A percentile compares a stretch with the other conserved stretches of the same genome.
phyloP scores from a whole-genome alignment of 2,888 invertebrate species.

The Cheilosia vulpina region DNA sequence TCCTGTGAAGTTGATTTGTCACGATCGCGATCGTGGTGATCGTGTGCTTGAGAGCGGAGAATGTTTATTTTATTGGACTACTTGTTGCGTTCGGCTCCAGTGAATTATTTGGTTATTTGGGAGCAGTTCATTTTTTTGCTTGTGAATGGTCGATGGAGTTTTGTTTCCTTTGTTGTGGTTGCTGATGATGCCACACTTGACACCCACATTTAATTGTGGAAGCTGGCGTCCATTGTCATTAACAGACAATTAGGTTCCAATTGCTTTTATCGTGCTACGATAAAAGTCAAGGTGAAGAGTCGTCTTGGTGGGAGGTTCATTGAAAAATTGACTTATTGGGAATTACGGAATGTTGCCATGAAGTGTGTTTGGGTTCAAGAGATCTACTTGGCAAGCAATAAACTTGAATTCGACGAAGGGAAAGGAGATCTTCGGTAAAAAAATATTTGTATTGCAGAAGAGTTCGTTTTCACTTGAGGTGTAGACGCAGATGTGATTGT shows the following conservation, averaged over 20 bases:
- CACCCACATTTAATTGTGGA: constrained; percentile 50
- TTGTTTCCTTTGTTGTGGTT: constrained; percentile 43
- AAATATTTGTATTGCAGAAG: too few relatives aligned
- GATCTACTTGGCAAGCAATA: neutral
- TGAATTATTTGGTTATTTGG: constrained; percentile 33
- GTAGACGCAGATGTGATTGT: too few relatives aligned
- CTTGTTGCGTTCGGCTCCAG: constrained; percentile 58
- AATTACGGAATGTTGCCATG: constrained; percentile 28
- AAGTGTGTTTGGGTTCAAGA: constrained; percentile 3
- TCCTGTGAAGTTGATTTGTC: constrained; percentile 59
- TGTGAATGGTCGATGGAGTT: constrained; percentile 16
- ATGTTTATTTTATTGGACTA: constrained; percentile 51
- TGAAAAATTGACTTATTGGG: constrained; percentile 30
- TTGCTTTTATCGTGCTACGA: constrained; percentile 54
- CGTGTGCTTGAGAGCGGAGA: constrained; percentile 25
- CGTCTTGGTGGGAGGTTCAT: constrained; percentile 62
- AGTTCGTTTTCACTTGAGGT: too few relatives aligned
- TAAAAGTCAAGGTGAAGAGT: constrained; percentile 69
- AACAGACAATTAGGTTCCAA: constrained; percentile 68
- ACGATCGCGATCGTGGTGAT: constrained; percentile 51
- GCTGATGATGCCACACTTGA: constrained; percentile 55
- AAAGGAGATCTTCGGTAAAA: too few relatives aligned
- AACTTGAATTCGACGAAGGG: too few relatives aligned
- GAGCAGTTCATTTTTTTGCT: constrained; percentile 2
- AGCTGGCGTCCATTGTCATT: constrained; percentile 48